Evolutionary conservation across 2,113 vertebrate species (phyloP).

Genomic region (Aphyosemion australe): DNA sequence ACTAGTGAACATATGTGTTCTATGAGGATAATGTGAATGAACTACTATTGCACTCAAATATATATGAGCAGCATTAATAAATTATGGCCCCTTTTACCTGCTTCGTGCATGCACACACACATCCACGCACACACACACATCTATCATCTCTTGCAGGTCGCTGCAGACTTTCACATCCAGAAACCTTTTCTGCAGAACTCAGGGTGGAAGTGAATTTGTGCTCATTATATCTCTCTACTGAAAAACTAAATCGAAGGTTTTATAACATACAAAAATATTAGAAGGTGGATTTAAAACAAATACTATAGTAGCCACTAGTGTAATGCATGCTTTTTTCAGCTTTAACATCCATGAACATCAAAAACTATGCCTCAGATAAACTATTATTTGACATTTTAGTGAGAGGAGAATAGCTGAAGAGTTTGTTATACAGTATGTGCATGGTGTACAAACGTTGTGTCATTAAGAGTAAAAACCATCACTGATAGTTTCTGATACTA

Average conservation of each 20-base stretch:
- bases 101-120: too few relatives aligned
- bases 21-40: slow-evolving; percentile 27
- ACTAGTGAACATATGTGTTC: not conserved
- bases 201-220: slow-evolving; percentile 13
- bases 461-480: too few relatives aligned
- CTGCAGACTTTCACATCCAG: slow-evolving; percentile 21
- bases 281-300: too few relatives aligned
- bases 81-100: slow-evolving; percentile 4
- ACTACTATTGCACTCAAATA: slow-evolving; percentile 34
- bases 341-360: too few relatives aligned
- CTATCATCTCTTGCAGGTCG: not conserved
- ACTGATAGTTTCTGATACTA: too few relatives aligned
- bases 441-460: too few relatives aligned
- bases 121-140: not conserved
- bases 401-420: too few relatives aligned
- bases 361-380: too few relatives aligned
- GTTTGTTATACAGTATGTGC: too few relatives aligned
- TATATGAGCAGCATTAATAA: slow-evolving; percentile 53
- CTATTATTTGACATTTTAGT: too few relatives aligned
- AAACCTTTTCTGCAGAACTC: slow-evolving; percentile 6
- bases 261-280: not conserved
- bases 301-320: too few relatives aligned
- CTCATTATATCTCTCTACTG: not conserved
- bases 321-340: too few relatives aligned
- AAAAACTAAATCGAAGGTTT: not conserved